Evolutionary conservation across 2,888 invertebrate genomes (phyloP).

Genomic region (Drosophila subquinaria): DNA sequence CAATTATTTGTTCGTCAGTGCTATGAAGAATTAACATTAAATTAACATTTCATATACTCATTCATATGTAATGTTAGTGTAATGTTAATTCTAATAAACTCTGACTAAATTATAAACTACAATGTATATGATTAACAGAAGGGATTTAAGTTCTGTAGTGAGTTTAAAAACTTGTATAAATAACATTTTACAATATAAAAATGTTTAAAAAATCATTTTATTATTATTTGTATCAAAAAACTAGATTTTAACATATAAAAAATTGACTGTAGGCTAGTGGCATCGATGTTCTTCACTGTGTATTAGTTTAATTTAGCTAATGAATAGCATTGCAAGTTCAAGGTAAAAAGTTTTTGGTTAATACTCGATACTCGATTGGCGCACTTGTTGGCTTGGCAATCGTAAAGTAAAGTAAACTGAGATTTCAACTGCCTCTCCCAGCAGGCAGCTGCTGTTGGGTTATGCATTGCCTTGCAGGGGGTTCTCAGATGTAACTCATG

Average conservation of each 20-base stretch:
- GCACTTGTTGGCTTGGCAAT: constrained; percentile 9
- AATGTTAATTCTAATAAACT: too few species aligned
- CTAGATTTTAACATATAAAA: background rate
- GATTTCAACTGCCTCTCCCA: constrained; percentile 2
- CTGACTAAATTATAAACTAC: too few species aligned
- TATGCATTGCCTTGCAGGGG: constrained; percentile 1
- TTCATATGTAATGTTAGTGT: too few species aligned
- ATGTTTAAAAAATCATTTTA: too few species aligned
- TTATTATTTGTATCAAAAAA: too few species aligned
- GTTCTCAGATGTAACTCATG: constrained; percentile 4
- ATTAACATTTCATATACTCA: too few species aligned
- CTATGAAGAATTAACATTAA: too few species aligned
- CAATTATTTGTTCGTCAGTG: too few species aligned
- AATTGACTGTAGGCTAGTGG: background rate
- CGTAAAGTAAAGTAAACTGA: constrained; percentile 2
- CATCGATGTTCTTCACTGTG: background rate
- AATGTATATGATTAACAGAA: too few species aligned
- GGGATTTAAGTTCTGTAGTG: too few species aligned
- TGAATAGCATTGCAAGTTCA: background rate
- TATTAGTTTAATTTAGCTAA: background rate
- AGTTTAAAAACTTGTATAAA: too few species aligned
- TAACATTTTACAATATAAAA: too few species aligned
- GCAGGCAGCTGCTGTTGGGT: constrained; percentile 6
- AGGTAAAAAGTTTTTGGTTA: background rate
- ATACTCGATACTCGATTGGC: background rate